Conservation (phyloP, 2,113 vertebrate species). For the Triplophysa siluroides region DNA sequence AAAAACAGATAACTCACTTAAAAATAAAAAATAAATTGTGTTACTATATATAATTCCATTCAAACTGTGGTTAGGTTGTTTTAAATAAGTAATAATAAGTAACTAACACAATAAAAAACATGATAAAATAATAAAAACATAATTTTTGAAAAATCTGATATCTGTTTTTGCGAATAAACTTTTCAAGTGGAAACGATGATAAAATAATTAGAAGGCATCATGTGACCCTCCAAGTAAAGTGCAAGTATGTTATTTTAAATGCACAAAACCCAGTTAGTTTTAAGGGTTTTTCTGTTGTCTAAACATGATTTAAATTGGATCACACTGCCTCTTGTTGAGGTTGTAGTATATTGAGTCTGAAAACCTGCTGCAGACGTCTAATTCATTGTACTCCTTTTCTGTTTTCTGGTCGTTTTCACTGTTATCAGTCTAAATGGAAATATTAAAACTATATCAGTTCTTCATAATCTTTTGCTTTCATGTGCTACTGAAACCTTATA, state of each 20-base stretch:
- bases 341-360: background rate
- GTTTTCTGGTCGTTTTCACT: background rate
- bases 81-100: no score
- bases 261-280: background rate
- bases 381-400: background rate
- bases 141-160: no score
- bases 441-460: background rate
- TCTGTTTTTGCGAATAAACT: no score
- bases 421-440: background rate
- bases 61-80: no score
- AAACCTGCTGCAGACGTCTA: background rate
- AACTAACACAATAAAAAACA: no score
- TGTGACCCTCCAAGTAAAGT: background rate
- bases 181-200: no score
- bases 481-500: background rate
- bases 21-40: no score
- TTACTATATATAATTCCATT: no score
- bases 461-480: background rate
- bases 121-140: no score
- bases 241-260: background rate
- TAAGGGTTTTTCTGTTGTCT: background rate
- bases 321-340: background rate
- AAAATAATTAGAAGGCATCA: no score
- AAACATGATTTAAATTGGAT: background rate
- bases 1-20: no score